These are phyloP conservation scores for Jaculus jaculus DNA, from an alignment of 2,113 vertebrate species.

Conservation along the genomic window DNA sequence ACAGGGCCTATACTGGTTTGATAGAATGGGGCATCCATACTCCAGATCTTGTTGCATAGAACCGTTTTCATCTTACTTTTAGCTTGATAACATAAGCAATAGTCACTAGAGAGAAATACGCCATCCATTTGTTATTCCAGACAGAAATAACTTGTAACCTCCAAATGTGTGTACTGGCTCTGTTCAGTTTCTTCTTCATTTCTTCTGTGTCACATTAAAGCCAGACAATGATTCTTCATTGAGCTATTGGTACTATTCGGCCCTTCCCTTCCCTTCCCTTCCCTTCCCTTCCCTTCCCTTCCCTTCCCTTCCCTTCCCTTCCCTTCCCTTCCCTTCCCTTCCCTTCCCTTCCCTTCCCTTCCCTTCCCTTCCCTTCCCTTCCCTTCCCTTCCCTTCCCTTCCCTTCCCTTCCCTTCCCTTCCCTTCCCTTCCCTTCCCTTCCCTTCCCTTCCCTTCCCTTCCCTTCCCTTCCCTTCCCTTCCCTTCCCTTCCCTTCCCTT, in stretches of 20 bases:
- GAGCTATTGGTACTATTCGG: background rate
- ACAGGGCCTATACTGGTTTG: background rate
- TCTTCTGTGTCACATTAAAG: background rate
- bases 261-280: no score
- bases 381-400: background rate
- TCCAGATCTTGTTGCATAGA: background rate
- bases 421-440: no score
- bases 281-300: background rate
- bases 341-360: background rate
- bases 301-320: background rate
- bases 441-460: background rate
- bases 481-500: no score
- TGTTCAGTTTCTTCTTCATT: background rate
- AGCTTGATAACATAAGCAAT: background rate
- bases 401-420: background rate
- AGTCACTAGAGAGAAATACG: background rate
- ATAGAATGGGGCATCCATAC: no score
- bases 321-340: no score
- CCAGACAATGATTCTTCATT: background rate
- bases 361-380: no score
- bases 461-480: no score
- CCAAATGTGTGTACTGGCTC: accelerated
- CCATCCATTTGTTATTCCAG: background rate
- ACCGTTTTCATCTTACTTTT: background rate
- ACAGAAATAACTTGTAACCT: background rate